phyloP scores from a whole-genome alignment of 2,888 invertebrate genomes.

The Callosobruchus maculatus region DNA sequence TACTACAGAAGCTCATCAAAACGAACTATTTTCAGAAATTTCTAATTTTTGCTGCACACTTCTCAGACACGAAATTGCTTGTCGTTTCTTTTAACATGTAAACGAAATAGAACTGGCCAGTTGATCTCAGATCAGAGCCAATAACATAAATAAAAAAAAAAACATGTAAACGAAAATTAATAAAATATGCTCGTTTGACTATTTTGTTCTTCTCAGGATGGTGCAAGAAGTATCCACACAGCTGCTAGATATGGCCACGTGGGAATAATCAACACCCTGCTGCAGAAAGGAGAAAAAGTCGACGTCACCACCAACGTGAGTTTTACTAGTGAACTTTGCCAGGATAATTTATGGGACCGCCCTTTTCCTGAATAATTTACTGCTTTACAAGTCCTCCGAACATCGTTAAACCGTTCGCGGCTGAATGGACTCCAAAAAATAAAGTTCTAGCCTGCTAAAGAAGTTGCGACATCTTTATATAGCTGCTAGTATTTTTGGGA shows the following conservation, averaged over 20 bases:
- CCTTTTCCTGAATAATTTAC: not conserved
- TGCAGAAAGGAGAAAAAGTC: slow-evolving; percentile 95
- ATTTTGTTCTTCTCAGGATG: slow-evolving; percentile 68
- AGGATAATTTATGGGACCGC: not conserved
- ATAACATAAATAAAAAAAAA: too few relatives aligned
- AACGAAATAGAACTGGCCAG: too few relatives aligned
- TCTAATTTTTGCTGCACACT: too few relatives aligned
- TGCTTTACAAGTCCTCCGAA: not conserved
- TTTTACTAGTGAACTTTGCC: slow-evolving; percentile 19
- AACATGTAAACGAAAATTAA: too few relatives aligned
- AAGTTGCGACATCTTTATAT: not conserved
- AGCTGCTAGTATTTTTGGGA: not conserved
- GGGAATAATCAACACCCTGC: slow-evolving; percentile 91
- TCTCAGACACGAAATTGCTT: too few relatives aligned
- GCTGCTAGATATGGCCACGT: slow-evolving; percentile 97
- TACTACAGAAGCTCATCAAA: too few relatives aligned
- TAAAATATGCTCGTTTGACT: not conserved
- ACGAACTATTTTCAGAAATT: too few relatives aligned
- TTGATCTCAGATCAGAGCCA: too few relatives aligned
- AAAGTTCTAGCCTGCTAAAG: not conserved
- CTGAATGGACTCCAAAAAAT: not conserved
- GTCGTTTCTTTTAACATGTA: too few relatives aligned
- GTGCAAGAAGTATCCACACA: slow-evolving; percentile 95
- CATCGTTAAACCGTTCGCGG: not conserved
- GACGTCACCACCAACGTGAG: slow-evolving; percentile 92